Base-by-base conservation (phyloP, 2,888 invertebrate species). In the Corbicula japonica region DNA sequence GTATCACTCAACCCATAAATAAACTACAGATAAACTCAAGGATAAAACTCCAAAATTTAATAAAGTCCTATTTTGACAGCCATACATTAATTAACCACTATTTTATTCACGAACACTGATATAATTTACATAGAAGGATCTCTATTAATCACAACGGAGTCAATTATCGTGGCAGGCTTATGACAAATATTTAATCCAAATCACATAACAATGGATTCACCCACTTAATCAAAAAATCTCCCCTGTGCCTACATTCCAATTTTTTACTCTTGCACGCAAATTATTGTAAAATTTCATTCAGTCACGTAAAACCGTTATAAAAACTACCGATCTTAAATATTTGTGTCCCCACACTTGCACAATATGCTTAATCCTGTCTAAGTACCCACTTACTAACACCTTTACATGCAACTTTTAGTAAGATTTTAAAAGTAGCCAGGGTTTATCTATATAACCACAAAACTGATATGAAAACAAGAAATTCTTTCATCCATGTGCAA, bases 131-230 rank as follows among this genome's bases (percentile, higher is more conserved):
- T 35, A 58, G 23, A 8, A 12, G 5, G n/a, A 35, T 66, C 52
- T 54, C 66, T 26, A 66, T 54, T 66, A 52, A 66, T 66, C 66
- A 66, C 23, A 4, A n/a, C 32, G n/a, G 23, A 34, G 52, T 26
- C 66, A 35, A 32, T 66, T 66, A 66, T 66, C 52, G 38, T 2
- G 21, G 66, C 28, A 52, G 52, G 26, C 52, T 34, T 52, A 52
- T 52, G 66, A 52, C 32, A 66, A 66, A 35, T 66, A 66, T 41
- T 54, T 66, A 58, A 58, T 58, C 58, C 58, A 35, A 58, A 58
- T 58, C 58, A 8, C 35, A 6, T 21, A 28, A 35, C 58, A 58
- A 58, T 58, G 38, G 35, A 58, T 35, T 35, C 58, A 5, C 21
- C 35, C n/a, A 58, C 30, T 15, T 35, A 58, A 58, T 35, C 58